Evolutionary conservation across 2,113 vertebrate genomes (phyloP), one percentile per base, ranked within the genome.

Genomic region (Ellobius talpinus): DNA sequence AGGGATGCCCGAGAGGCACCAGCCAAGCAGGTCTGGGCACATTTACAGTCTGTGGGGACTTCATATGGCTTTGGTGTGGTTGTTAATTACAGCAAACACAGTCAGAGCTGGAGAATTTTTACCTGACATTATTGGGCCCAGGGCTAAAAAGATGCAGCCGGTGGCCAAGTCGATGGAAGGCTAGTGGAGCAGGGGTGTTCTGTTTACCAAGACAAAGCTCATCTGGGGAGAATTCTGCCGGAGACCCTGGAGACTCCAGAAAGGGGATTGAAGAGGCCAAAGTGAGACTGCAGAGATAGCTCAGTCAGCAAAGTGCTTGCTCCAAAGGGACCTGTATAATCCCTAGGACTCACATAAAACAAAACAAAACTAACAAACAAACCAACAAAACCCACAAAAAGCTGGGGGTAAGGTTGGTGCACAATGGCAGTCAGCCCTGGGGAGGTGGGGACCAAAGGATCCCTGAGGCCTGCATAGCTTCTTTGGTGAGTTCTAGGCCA

Each of bases 151-250:
- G 93, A 73, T 31, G 45, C 0, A 21, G 42, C 45, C 0, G 3
- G 21, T 1, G 19, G 73, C 77, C 45, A 63, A 78, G 45, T 1
- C 39, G 85, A 47, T 1, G 3, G 61, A 79, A 88, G 19, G 72
- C 50, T 45, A 33, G 29, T 5, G 82, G 88, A 19, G 52, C 13
- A 17, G 50, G 5, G n/a, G 19, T 5, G 33, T 61, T 31, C 10
- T 85, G 61, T 42, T 11, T 31, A 45, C 39, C 14, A 16, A 84
- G 39, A 33, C 1, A 47, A 45, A n/a, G 63, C 72, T 93, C 23
- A 8, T 72, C n/a, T 13, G 2, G 0, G n/a, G 11, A 84, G 21
- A 68, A 50, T 8, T 21, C 23, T 10, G 1, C 76, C 0, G 0
- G 61, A n/a, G 23, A 68, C 26, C 19, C 3, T 1, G 6, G 36